Conservation (phyloP, 1,140 invertebrate genomes). For the Eumeta japonica region DNA sequence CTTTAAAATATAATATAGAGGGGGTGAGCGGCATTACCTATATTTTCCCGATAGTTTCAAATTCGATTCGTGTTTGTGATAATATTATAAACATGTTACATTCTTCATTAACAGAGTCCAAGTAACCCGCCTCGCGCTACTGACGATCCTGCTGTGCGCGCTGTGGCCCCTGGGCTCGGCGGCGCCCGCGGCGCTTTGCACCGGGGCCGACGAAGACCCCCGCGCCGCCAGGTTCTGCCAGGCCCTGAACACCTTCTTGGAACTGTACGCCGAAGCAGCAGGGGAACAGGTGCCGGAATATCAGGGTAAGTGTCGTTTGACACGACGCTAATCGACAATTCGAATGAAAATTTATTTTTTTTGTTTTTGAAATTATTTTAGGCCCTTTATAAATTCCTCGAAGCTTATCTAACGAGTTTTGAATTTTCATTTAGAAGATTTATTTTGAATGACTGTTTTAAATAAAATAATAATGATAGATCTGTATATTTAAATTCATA, state of each 20-base stretch:
- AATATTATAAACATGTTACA: too few species aligned
- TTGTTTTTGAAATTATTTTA: neutral
- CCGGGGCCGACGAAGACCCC: conserved; percentile 46
- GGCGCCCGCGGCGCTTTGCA: conserved; percentile 44
- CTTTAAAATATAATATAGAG: too few species aligned
- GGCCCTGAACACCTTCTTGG: conserved; percentile 52
- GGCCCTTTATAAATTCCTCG: neutral
- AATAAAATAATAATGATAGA: too few species aligned
- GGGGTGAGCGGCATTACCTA: too few species aligned
- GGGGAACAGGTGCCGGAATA: conserved; percentile 47
- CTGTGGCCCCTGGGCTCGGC: conserved; percentile 18
- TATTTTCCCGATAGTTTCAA: too few species aligned
- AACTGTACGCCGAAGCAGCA: conserved; percentile 48
- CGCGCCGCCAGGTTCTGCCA: conserved; percentile 50
- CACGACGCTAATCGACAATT: neutral
- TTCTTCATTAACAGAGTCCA: too few species aligned
- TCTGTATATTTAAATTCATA: too few species aligned
- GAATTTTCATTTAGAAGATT: neutral
- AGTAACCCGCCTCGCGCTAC: too few species aligned
- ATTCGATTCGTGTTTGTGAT: too few species aligned
- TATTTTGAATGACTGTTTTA: too few species aligned
- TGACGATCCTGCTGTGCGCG: conserved; percentile 18
- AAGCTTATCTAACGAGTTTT: neutral
- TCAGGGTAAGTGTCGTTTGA: conserved; percentile 37
- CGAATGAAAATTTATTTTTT: neutral